Evolutionary conservation across 1,140 invertebrate genomes (phyloP).

Genomic region (Sarcophaga peregrina): DNA sequence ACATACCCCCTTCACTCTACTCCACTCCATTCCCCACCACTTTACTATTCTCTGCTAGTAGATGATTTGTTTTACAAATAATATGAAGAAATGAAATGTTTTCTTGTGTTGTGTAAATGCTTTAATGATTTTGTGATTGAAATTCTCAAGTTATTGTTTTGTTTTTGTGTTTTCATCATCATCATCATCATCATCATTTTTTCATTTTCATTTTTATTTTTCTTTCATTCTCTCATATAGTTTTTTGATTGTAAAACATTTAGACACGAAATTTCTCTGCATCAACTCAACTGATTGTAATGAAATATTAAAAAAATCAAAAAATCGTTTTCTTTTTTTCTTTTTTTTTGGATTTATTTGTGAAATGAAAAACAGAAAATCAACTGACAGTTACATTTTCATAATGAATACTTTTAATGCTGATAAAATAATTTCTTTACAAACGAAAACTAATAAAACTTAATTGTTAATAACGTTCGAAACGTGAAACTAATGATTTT

Average conservation of each 20-base stretch:
- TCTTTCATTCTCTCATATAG: too few relatives aligned
- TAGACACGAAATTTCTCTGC: slow-evolving; percentile 19
- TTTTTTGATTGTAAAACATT: slow-evolving; percentile 14
- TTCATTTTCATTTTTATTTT: too few relatives aligned
- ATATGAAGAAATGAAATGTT: not conserved
- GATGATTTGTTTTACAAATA: not conserved
- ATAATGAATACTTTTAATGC: not conserved
- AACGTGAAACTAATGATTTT: not conserved
- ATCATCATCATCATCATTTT: too few relatives aligned
- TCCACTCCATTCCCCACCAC: too few relatives aligned
- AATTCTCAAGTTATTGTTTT: not conserved
- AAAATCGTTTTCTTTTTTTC: too few relatives aligned
- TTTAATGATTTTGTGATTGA: slow-evolving; percentile 22
- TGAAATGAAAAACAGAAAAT: not conserved
- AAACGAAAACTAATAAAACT: not conserved
- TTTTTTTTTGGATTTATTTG: too few relatives aligned
- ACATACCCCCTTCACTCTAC: too few relatives aligned
- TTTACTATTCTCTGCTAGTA: not conserved
- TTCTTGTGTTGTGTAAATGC: not conserved
- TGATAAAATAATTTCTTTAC: too few relatives aligned
- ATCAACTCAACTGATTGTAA: not conserved
- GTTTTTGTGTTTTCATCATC: too few relatives aligned
- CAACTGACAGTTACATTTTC: slow-evolving; percentile 24
- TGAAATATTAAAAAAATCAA: not conserved
- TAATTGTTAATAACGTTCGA: not conserved